Percentiles rank a stretch among this genome's conserved stretches.
phyloP scores from a whole-genome alignment of 2,888 invertebrate genomes.

The Dryobotodes eremita region DNA sequence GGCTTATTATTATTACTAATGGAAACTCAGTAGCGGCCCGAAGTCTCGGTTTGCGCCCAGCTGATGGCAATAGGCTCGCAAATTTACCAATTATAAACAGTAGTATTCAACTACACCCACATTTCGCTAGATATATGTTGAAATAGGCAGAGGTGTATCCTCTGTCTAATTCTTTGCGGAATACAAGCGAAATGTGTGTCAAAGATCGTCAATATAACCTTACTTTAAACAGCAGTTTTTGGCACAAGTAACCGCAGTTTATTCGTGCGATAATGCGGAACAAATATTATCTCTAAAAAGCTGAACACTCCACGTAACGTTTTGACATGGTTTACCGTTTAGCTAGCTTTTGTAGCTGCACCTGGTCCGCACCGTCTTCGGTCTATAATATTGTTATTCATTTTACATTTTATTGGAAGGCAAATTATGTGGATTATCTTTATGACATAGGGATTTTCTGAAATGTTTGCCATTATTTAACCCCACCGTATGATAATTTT shows the following conservation, averaged over 20 bases:
- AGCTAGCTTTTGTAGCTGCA: conserved; percentile 5
- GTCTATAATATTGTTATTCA: conserved; percentile 3
- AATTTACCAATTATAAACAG: background rate
- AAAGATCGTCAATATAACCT: background rate
- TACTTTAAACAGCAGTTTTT: conserved; percentile 31
- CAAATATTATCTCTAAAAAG: conserved; percentile 48
- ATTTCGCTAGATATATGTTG: too few relatives aligned
- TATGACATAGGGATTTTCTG: background rate
- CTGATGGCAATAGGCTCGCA: background rate
- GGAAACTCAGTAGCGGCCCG: background rate
- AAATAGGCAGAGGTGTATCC: too few relatives aligned
- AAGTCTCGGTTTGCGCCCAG: background rate
- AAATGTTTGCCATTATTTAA: background rate
- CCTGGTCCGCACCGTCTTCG: background rate
- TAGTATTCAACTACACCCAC: too few relatives aligned
- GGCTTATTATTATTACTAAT: too few relatives aligned
- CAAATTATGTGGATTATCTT: background rate
- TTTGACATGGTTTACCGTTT: conserved; percentile 41
- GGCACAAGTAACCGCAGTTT: conserved; percentile 58
- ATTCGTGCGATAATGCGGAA: conserved; percentile 49
- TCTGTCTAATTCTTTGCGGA: too few relatives aligned
- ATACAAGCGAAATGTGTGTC: background rate
- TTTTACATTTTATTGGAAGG: background rate
- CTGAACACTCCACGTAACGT: conserved; percentile 28
- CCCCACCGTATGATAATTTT: background rate